A percentile compares a stretch with the other conserved stretches of the same genome.
Evolutionary conservation across 2,797 vertebrate species (phyloP).

Genomic region (Hipposideros larvatus): DNA sequence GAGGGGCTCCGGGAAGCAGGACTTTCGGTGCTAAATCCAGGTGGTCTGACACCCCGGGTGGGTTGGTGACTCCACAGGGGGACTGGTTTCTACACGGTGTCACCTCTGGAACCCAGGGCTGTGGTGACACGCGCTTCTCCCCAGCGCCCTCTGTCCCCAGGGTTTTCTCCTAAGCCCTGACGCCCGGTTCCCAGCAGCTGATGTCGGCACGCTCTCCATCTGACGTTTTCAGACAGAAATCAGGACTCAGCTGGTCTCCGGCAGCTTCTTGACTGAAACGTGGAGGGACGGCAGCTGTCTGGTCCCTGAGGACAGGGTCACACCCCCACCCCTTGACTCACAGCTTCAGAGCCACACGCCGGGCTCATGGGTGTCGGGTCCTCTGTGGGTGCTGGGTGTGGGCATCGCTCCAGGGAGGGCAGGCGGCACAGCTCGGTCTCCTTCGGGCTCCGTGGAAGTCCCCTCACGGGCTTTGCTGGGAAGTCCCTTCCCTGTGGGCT

Average conservation of each 20-base stretch:
- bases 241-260: background rate
- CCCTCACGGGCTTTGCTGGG: too few relatives aligned
- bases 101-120: background rate
- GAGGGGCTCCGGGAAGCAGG: background rate
- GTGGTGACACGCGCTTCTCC: fast-evolving
- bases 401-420: too few relatives aligned
- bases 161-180: too few relatives aligned
- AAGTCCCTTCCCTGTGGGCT: too few relatives aligned
- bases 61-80: background rate
- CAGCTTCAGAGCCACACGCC: background rate
- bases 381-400: background rate
- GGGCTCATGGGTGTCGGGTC: too few relatives aligned
- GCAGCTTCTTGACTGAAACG: too few relatives aligned
- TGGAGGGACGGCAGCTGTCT: fast-evolving
- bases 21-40: too few relatives aligned
- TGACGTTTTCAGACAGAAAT: background rate
- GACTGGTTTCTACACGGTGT: fast-evolving
- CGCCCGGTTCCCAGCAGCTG: fast-evolving
- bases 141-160: fast-evolving
- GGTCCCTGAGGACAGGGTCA: too few relatives aligned
- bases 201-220: fast-evolving
- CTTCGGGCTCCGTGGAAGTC: background rate
- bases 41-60: background rate
- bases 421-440: too few relatives aligned
- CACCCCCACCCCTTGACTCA: too few relatives aligned